These are phyloP conservation scores for Limnothrissa miodon DNA, from an alignment of 2,113 vertebrate genomes.

Conservation along the genomic window DNA sequence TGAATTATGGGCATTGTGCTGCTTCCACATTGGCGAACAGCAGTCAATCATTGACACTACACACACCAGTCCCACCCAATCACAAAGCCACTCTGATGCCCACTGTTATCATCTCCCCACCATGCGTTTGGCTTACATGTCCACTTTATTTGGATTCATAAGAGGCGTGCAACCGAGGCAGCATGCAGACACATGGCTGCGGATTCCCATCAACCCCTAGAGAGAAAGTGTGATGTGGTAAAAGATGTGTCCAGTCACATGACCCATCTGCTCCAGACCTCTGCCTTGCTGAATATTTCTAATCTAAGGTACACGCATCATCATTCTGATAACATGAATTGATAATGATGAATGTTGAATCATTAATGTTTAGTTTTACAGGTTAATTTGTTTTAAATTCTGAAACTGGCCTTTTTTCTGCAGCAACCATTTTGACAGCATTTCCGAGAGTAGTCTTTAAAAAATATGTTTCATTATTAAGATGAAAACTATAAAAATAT, in stretches of 20 bases:
- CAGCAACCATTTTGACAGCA: neutral
- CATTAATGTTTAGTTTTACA: neutral
- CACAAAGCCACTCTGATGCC: constrained; percentile 49
- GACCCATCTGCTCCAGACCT: neutral
- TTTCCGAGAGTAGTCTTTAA: neutral
- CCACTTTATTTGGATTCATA: neutral
- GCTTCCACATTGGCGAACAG: constrained; percentile 61
- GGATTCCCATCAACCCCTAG: constrained; percentile 13
- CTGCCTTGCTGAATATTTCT: neutral
- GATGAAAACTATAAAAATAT: too few relatives aligned
- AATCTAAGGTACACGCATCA: neutral
- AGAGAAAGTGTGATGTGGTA: constrained; percentile 30
- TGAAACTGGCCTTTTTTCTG: neutral
- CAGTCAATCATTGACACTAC: constrained; percentile 73
- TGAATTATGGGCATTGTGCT: constrained; percentile 48
- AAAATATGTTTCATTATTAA: too few relatives aligned
- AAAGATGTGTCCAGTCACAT: constrained; percentile 27
- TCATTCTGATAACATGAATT: neutral
- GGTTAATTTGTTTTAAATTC: neutral
- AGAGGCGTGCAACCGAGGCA: constrained; percentile 30
- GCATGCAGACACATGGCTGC: constrained; percentile 22
- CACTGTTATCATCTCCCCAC: constrained; percentile 56
- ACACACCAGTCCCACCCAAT: constrained; percentile 51
- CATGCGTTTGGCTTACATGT: constrained; percentile 43
- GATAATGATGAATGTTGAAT: neutral